Evolutionary conservation across 2,113 vertebrate genomes (phyloP).

Genomic region (Alaudala cheleensis): DNA sequence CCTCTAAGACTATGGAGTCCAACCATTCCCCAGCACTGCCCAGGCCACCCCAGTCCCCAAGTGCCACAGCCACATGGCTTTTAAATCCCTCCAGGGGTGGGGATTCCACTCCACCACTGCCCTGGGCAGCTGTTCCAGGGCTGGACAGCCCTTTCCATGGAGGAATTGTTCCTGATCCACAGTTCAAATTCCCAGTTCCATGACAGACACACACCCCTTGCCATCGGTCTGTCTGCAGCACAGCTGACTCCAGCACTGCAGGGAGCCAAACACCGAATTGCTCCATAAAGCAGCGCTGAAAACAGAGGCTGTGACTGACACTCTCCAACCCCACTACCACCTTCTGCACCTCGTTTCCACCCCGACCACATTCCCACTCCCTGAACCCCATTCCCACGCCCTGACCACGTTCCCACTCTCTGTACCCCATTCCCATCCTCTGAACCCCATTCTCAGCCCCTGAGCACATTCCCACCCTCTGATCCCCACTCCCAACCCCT

Average conservation of each 20-base stretch:
- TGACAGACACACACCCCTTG: fast-evolving
- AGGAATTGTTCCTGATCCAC: neutral
- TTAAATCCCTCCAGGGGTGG: neutral
- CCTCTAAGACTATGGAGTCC: neutral
- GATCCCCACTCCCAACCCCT: neutral
- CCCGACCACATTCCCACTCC: neutral
- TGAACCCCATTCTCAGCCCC: neutral
- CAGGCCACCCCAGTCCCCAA: fast-evolving
- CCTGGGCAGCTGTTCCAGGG: neutral
- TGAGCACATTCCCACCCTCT: neutral
- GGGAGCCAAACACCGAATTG: neutral
- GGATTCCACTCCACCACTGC: neutral
- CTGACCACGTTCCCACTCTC: neutral
- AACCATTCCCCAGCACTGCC: neutral
- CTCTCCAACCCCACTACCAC: fast-evolving
- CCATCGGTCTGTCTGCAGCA: fast-evolving
- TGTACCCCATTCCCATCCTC: neutral
- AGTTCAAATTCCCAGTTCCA: neutral
- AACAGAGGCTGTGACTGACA: neutral
- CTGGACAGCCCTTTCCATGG: no score
- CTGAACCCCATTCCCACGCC: neutral
- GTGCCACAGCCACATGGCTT: fast-evolving
- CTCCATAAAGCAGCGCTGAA: neutral
- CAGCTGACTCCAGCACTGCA: fast-evolving
- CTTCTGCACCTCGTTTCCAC: neutral